A percentile compares a stretch with the other conserved stretches of the same genome.
Evolutionary conservation across 2,113 vertebrate species (phyloP).

Genomic region (Leucoraja erinaceus): DNA sequence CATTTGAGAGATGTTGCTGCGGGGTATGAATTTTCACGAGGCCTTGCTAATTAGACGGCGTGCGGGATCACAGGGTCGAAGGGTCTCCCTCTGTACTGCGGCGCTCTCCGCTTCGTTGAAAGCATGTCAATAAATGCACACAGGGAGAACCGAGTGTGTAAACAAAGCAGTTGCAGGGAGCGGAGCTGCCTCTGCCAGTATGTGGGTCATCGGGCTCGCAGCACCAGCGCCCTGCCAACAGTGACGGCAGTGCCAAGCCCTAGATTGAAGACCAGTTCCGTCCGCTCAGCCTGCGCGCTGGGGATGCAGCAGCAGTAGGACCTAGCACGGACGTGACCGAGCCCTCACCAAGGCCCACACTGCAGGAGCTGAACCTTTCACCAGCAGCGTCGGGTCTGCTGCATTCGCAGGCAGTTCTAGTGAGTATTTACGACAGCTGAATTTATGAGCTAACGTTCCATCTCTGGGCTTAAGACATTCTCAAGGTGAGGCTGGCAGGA

Average conservation of each 20-base stretch:
- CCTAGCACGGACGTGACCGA: constrained; percentile 18
- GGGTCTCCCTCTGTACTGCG: neutral
- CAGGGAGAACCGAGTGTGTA: neutral
- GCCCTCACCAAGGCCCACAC: neutral
- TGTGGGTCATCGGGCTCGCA: constrained; percentile 18
- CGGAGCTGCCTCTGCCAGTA: neutral
- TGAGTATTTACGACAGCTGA: constrained; percentile 69
- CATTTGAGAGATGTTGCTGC: neutral
- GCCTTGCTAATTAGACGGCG: neutral
- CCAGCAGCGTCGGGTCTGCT: constrained; percentile 49
- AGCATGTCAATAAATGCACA: neutral
- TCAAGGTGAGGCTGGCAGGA: constrained; percentile 73
- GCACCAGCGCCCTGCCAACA: neutral
- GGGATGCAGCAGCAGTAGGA: neutral
- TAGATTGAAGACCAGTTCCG: neutral
- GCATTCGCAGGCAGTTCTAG: constrained; percentile 56
- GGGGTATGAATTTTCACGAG: neutral
- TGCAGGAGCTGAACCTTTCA: neutral
- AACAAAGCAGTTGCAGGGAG: neutral
- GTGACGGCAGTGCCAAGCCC: constrained; percentile 14
- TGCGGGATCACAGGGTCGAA: neutral
- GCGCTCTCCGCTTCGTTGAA: neutral
- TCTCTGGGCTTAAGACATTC: constrained; percentile 63
- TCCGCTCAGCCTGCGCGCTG: neutral
- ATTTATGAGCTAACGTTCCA: constrained; percentile 69